Evolutionary conservation across 1,140 invertebrate species (phyloP).

Genomic region (Marisa cornuarietis): DNA sequence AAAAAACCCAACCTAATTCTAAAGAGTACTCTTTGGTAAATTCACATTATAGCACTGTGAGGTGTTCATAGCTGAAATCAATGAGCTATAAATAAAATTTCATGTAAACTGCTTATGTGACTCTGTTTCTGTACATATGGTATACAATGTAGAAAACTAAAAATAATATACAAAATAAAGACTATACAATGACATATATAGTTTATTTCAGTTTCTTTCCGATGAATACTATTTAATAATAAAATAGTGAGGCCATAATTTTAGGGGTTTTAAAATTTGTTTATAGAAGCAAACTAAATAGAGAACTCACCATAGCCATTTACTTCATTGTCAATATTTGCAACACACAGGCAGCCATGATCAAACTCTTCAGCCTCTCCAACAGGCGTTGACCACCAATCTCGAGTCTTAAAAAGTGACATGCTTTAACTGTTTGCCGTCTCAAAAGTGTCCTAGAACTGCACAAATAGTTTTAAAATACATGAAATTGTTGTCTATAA

Average conservation of each 20-base stretch:
- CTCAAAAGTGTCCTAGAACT: background rate
- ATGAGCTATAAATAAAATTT: too few relatives aligned
- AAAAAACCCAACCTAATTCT: too few relatives aligned
- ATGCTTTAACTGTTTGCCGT: constrained; percentile 63
- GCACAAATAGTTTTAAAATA: too few relatives aligned
- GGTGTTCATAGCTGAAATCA: too few relatives aligned
- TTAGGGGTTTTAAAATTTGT: background rate
- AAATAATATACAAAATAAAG: too few relatives aligned
- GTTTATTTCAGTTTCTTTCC: background rate
- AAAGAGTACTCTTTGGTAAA: too few relatives aligned
- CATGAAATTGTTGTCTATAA: too few relatives aligned
- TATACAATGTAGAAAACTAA: too few relatives aligned
- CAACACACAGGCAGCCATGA: constrained; percentile 71
- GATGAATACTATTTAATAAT: background rate
- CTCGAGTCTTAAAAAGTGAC: constrained; percentile 83
- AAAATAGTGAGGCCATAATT: background rate
- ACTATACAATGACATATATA: too few relatives aligned
- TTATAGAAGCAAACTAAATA: background rate
- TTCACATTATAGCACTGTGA: too few relatives aligned
- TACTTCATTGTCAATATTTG: constrained; percentile 72
- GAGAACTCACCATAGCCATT: constrained; percentile 62
- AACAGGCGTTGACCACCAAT: constrained; percentile 77
- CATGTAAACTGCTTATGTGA: too few relatives aligned
- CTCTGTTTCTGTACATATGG: too few relatives aligned
- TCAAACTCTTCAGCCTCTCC: constrained; percentile 76